Evolutionary conservation across 2,888 invertebrate species (phyloP).

Genomic region (Epistrophe eligans): DNA sequence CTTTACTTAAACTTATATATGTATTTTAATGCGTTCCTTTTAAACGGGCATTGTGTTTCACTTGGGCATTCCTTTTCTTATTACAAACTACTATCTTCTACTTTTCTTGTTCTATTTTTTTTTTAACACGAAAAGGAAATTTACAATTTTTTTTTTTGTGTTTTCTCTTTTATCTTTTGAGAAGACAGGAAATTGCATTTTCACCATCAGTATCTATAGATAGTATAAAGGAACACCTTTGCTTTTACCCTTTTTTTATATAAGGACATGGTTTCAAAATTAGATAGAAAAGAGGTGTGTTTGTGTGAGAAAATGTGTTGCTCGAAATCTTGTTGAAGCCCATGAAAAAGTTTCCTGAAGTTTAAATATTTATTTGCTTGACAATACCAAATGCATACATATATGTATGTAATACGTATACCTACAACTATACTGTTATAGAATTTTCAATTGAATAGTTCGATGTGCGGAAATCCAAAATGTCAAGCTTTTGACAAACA

Average conservation of each 20-base stretch:
- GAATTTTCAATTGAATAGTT: constrained; percentile 31
- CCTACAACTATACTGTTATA: background rate
- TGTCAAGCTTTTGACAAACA: constrained; percentile 63
- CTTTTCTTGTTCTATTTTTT: background rate
- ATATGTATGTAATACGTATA: too few species aligned
- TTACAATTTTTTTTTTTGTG: constrained; percentile 32
- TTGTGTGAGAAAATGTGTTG: background rate
- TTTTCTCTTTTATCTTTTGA: constrained; percentile 6
- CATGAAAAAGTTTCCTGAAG: constrained; percentile 18
- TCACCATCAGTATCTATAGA: constrained; percentile 1
- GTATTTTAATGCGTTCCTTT: constrained; percentile 45
- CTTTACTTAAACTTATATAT: constrained; percentile 26
- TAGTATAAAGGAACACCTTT: constrained; percentile 32
- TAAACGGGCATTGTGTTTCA: constrained; percentile 6
- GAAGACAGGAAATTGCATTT: constrained; percentile 65
- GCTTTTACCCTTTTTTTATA: background rate
- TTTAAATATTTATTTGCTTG: constrained; percentile 58
- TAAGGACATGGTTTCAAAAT: constrained; percentile 26
- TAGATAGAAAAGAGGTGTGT: background rate
- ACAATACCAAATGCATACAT: constrained; percentile 22
- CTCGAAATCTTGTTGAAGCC: background rate
- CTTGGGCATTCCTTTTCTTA: constrained; percentile 7
- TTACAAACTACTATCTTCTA: background rate
- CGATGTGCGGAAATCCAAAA: constrained; percentile 39
- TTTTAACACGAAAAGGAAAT: constrained; percentile 44